phyloP scores from a whole-genome alignment of 2,888 invertebrate genomes.

The Acleris literana region DNA sequence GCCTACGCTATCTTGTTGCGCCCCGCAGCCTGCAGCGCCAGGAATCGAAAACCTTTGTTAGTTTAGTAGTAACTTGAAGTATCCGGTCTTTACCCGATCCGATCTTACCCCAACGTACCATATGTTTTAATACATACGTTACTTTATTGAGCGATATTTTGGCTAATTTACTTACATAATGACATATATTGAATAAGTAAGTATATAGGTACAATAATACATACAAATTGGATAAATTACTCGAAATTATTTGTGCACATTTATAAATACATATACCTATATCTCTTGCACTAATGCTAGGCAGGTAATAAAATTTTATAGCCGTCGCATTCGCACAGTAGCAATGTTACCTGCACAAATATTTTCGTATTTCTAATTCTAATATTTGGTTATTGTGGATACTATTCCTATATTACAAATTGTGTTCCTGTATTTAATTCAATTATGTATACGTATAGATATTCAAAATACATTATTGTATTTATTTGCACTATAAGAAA shows the following conservation, averaged over 20 bases:
- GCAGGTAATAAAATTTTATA: no score
- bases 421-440: conserved; percentile 19
- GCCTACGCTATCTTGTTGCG: no score
- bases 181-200: background rate
- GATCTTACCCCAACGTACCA: no score
- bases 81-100: no score
- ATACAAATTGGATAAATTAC: background rate
- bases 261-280: background rate
- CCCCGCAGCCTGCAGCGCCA: no score
- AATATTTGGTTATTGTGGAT: background rate
- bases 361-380: background rate
- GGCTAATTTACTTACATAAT: conserved; percentile 3
- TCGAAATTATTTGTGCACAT: background rate
- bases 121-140: background rate
- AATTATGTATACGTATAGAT: conserved; percentile 23
- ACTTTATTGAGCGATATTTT: conserved; percentile 25
- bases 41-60: no score
- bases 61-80: no score
- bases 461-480: conserved; percentile 23
- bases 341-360: background rate
- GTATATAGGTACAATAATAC: background rate
- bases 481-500: conserved; percentile 17
- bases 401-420: no score
- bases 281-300: no score
- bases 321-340: no score